phyloP scores from a whole-genome alignment of 2,797 vertebrate species.

The Peromyscus nudipes region DNA sequence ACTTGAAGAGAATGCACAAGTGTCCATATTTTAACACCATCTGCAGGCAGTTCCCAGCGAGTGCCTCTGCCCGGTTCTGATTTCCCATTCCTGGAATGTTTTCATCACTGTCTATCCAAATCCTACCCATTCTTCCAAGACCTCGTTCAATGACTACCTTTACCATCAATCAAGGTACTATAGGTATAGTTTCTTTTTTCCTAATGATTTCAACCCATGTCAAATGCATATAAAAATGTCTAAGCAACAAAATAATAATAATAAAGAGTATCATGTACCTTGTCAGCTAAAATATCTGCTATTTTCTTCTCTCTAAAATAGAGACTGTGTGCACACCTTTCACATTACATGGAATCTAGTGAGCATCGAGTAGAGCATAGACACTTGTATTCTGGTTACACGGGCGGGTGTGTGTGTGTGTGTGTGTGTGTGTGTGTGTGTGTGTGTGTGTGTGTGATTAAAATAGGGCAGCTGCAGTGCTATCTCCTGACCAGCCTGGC shows the following conservation, averaged over 20 bases:
- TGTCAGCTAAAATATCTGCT: neutral
- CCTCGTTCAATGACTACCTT: neutral
- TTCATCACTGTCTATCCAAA: conserved; percentile 13
- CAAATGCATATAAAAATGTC: neutral
- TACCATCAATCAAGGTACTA: neutral
- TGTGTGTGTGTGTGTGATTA: too few species aligned
- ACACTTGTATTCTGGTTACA: neutral
- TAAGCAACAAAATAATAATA: neutral
- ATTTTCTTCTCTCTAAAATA: neutral
- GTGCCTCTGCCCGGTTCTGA: neutral
- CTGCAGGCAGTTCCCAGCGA: neutral
- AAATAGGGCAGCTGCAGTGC: neutral
- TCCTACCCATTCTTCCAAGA: neutral
- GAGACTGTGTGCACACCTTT: neutral
- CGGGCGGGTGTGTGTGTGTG: neutral
- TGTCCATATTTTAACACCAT: neutral
- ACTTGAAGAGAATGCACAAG: neutral
- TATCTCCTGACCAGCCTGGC: neutral
- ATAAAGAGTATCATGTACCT: neutral
- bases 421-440: too few species aligned
- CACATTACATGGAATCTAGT: neutral
- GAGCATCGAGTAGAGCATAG: neutral
- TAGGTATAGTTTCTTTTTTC: neutral
- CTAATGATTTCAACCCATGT: neutral
- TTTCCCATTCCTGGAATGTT: neutral